Evolutionary conservation across 2,113 vertebrate species (phyloP).

Genomic region (Strigops habroptila): DNA sequence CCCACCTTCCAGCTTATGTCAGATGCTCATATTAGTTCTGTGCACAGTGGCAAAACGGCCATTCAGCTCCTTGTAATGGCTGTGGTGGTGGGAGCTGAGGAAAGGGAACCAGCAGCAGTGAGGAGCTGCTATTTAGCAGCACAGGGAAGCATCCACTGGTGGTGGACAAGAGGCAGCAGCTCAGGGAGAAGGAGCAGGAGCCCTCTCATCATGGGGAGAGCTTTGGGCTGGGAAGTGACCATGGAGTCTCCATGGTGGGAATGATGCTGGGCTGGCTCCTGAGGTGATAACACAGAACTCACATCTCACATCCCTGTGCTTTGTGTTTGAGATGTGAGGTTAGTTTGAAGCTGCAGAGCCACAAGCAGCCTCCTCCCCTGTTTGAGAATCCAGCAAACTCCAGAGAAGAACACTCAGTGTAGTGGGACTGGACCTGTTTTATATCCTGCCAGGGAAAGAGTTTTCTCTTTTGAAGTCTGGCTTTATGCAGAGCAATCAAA

Average conservation of each 20-base stretch:
- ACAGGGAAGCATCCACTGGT: not conserved
- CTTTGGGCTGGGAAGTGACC: not conserved
- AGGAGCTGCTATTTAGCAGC: not conserved
- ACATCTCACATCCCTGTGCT: accelerated
- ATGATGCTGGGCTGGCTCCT: not conserved
- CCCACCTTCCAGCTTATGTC: not conserved
- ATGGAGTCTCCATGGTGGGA: accelerated
- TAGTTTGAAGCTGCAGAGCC: not conserved
- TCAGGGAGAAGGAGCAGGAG: not conserved
- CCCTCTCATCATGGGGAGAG: accelerated
- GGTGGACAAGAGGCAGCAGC: not conserved
- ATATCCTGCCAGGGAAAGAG: not conserved
- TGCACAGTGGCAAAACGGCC: not conserved
- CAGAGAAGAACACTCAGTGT: not conserved
- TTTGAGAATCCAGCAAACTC: not conserved
- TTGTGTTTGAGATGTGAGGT: not conserved
- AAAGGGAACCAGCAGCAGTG: not conserved
- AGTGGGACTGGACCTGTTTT: not conserved
- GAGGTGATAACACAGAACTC: not conserved
- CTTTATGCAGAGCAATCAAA: not conserved
- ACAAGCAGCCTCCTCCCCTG: not conserved
- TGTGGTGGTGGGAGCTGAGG: not conserved
- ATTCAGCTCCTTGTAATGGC: not conserved
- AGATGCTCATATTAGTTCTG: not conserved
- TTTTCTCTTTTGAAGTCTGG: not conserved